Conservation (phyloP, 2,113 vertebrate species). For the Arvicanthis niloticus region DNA sequence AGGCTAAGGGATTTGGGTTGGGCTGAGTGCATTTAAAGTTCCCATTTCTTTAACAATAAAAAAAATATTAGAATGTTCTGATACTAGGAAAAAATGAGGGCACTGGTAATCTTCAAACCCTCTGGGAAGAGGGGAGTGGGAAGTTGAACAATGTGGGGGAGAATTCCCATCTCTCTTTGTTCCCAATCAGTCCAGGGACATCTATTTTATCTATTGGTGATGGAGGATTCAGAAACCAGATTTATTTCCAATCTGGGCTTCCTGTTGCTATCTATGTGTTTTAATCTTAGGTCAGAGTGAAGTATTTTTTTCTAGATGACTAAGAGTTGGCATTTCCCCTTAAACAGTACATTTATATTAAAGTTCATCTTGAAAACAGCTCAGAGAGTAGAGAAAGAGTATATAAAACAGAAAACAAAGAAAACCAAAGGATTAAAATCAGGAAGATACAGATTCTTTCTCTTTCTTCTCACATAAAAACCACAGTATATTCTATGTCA, state of each 20-base stretch:
- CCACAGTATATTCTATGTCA: neutral
- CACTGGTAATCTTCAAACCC: neutral
- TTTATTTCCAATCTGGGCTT: slow-evolving; percentile 56
- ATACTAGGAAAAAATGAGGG: slow-evolving; percentile 9
- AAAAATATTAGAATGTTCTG: neutral
- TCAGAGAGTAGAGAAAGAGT: slow-evolving; percentile 50
- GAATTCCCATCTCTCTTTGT: neutral
- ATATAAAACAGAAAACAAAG: slow-evolving; percentile 34
- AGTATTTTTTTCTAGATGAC: slow-evolving; percentile 63
- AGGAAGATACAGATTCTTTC: neutral
- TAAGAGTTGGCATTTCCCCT: slow-evolving; percentile 68
- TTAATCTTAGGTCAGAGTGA: slow-evolving; percentile 67
- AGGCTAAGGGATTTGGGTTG: neutral
- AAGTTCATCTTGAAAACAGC: slow-evolving; percentile 56
- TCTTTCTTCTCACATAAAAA: neutral
- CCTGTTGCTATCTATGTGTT: slow-evolving; percentile 62
- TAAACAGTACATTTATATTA: slow-evolving; percentile 70
- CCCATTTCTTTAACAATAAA: slow-evolving; percentile 45
- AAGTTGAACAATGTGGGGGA: neutral
- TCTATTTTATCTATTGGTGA: slow-evolving; percentile 22
- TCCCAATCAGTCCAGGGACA: neutral
- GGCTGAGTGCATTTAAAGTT: neutral
- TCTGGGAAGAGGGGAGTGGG: neutral
- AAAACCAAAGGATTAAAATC: slow-evolving; percentile 37
- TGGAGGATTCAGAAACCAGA: slow-evolving; percentile 38